Evolutionary conservation across 2,113 vertebrate genomes (phyloP), one percentile per base, ranked within the genome.

Genomic region (Anhinga rufa): DNA sequence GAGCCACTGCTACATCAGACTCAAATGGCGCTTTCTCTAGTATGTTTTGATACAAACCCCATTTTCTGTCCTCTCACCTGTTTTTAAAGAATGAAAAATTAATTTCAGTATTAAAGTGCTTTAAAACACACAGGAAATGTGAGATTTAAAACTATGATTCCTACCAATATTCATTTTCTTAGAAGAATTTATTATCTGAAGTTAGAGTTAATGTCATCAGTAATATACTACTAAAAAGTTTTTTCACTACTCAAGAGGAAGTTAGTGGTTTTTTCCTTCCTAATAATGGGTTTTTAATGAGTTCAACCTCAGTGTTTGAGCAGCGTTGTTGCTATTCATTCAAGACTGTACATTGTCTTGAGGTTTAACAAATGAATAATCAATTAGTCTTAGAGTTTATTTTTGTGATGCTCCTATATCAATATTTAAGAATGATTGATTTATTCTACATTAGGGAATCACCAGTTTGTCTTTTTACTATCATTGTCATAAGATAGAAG

Each of bases 1-100:
- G 99, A 99, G 94, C 99, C 99, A 51, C 98, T 99, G 84, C 97
- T 99, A 10, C 98, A 99, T 86, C 99, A 99, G 94, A 99, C 99
- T 48, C 99, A 99, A 97, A 97, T 97, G 66, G 98, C 98, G 3
- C 98, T 99, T 92, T 99, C 99, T 93, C 94, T 99, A 97, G 99
- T 99, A 98, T 85, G 97, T 96, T 54, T 74, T 58, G 46, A 86
- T 95, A 77, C 69, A 83, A 72, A 64, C 79, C 48, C 26, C 8
- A 7, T 34, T 93, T 92, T 88, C 86, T n/a, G 71, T 22, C 32
- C 12, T 71, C 51, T 86, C 17, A 28, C 9, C 26, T 65, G 1
- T 76, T 64, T 58, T 79, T 69, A 77, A 58, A 40, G 19, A 77
- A 62, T 13, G 6, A 71, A 68, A 82, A 79, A 65, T 54, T 0